These are phyloP conservation scores for Cyclargus thomasi DNA, from an alignment of 1,140 invertebrate species.

Conservation along the genomic window DNA sequence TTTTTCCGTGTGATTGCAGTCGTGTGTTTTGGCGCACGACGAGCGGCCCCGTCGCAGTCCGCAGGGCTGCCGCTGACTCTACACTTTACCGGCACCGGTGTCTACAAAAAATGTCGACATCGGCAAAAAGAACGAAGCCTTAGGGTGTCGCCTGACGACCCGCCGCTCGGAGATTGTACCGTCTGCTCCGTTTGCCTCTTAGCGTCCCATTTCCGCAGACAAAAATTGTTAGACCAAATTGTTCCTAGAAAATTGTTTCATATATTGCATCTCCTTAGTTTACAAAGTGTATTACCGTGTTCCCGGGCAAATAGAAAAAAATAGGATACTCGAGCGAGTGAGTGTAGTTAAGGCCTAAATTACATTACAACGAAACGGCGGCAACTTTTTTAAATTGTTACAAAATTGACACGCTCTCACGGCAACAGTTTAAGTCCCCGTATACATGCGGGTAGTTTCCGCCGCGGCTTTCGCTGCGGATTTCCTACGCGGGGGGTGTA, in stretches of 20 bases:
- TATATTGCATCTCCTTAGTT: constrained; percentile 14
- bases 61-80: constrained; percentile 61
- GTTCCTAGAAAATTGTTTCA: constrained; percentile 47
- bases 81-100: constrained; percentile 56
- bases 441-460: too few relatives aligned
- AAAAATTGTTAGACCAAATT: constrained; percentile 64
- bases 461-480: neutral
- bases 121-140: constrained; percentile 54
- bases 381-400: constrained; percentile 1
- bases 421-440: neutral
- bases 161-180: constrained; percentile 66
- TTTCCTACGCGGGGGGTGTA: neutral
- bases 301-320: constrained; percentile 18
- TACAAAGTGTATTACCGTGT: constrained; percentile 10
- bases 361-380: neutral
- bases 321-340: constrained; percentile 13
- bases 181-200: constrained; percentile 66
- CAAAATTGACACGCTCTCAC: neutral
- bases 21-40: constrained; percentile 71
- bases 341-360: constrained; percentile 16
- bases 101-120: constrained; percentile 69
- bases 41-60: constrained; percentile 64
- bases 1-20: constrained; percentile 69
- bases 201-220: constrained; percentile 62
- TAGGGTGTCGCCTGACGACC: constrained; percentile 56